Base-by-base conservation (phyloP, 2,888 invertebrate genomes). In the Eledone cirrhosa region DNA sequence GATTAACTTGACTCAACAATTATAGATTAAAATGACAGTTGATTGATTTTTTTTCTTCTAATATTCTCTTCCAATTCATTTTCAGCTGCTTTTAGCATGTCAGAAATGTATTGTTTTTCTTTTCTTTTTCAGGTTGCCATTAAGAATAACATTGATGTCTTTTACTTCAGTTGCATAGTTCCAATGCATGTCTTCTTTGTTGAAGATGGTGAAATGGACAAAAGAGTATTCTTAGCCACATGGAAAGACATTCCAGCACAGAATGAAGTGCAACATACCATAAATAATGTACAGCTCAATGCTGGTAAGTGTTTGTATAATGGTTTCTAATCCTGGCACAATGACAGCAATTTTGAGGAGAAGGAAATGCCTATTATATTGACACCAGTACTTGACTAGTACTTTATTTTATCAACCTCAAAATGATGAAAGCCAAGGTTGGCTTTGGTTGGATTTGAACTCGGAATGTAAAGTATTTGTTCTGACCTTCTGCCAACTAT, bases 171-270 rank as follows among this genome's bases (percentile, higher is more conserved):
- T 79, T 96, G 96, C 87, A 92, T 96, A 80, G 94, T 98, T 72
- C 98, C 98, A 7, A 95, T 97, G 86, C 96, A 98, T 91, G 94
- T 96, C 0, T 94, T 97, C 84, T 99, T 99, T 92, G 93, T 94
- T 0, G 99, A 99, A 89, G 98, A 99, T 91, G 99, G 99, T 0
- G 97, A 97, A 89, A 94, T 99, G 91, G 99, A 99, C 91, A 99
- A 99, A 90, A 93, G 97, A 72, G 96, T 98, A 19, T 99, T 99
- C 92, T 93, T 99, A 82, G 95, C 97, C 79, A 97, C 98, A 7
- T 99, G 99, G 99, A 98, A 99, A 92, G 99, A 99, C 88, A 99
- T 99, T 88, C 99, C 99, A 0, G 95, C 98, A 16, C 96, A 97
- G 82, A 99, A 99, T 92, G 99, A 99, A 92, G 94, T 96, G 48